These are phyloP conservation scores for Crotalus viridis DNA, from an alignment of 2,113 vertebrate genomes.

Conservation along the genomic window DNA sequence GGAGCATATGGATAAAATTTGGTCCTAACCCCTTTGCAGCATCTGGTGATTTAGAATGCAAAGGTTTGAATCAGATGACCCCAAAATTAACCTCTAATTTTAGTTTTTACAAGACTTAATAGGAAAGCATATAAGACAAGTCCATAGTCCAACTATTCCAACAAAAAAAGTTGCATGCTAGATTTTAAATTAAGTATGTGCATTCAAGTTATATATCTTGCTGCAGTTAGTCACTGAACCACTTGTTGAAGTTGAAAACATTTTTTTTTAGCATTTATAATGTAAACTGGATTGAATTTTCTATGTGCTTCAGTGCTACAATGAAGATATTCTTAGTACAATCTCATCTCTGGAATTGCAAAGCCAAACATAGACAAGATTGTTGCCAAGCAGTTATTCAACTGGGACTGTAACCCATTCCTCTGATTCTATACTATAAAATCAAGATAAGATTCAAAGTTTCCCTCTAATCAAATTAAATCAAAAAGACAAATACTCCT, in stretches of 20 bases:
- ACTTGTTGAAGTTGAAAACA: neutral
- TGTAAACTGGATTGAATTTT: neutral
- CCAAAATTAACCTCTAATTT: neutral
- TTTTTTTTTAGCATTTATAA: neutral
- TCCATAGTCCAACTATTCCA: neutral
- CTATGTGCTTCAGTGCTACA: neutral
- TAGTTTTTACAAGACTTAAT: neutral
- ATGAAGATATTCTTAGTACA: neutral
- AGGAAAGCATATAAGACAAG: neutral
- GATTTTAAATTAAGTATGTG: neutral
- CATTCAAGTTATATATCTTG: neutral
- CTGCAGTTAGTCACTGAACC: neutral
- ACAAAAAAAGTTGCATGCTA: neutral
- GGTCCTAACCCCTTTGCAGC: neutral
- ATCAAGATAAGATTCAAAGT: neutral
- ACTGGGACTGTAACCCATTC: neutral
- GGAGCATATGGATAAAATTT: neutral
- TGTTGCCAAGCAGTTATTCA: neutral
- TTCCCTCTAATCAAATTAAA: neutral
- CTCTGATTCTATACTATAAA: neutral
- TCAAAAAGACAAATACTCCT: neutral
- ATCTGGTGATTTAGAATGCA: neutral
- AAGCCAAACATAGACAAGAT: neutral
- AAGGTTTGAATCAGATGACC: neutral
- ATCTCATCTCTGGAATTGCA: neutral